Percentiles rank a stretch among this genome's conserved stretches.
Conservation (phyloP, 1,140 invertebrate species). For the Cepaea nemoralis region DNA sequence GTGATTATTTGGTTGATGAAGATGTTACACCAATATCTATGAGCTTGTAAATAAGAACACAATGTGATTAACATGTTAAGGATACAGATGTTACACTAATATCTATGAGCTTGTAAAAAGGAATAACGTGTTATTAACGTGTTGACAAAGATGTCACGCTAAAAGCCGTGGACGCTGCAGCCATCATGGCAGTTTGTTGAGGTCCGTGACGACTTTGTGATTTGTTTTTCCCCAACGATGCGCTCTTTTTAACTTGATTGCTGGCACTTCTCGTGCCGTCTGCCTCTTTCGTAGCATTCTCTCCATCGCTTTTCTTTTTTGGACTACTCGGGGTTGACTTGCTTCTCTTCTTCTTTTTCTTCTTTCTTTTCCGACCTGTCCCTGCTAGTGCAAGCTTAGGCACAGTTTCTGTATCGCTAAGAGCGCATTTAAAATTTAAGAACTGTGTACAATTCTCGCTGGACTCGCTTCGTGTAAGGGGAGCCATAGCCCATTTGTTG, state of each 20-base stretch:
- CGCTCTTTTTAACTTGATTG: neutral
- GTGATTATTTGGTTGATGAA: too few species aligned
- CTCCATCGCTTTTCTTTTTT: neutral
- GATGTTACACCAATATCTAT: too few species aligned
- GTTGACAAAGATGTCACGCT: too few species aligned
- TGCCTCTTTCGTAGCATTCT: neutral
- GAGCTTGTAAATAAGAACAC: too few species aligned
- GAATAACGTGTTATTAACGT: too few species aligned
- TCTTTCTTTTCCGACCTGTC: neutral
- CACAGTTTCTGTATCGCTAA: neutral
- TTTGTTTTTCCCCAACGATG: too few species aligned
- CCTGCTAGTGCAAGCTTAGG: neutral
- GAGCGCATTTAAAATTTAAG: neutral
- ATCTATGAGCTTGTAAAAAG: too few species aligned
- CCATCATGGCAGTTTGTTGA: too few species aligned
- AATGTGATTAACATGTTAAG: too few species aligned
- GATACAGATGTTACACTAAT: too few species aligned
- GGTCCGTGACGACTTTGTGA: too few species aligned
- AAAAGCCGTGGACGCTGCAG: too few species aligned
- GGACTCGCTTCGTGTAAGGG: neutral
- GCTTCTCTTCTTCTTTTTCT: neutral
- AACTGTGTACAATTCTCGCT: neutral
- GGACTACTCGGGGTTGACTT: neutral
- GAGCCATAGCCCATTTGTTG: neutral
- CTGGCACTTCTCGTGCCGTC: neutral